Conservation (phyloP, 2,888 invertebrate species). For the Drosophila incognita region DNA sequence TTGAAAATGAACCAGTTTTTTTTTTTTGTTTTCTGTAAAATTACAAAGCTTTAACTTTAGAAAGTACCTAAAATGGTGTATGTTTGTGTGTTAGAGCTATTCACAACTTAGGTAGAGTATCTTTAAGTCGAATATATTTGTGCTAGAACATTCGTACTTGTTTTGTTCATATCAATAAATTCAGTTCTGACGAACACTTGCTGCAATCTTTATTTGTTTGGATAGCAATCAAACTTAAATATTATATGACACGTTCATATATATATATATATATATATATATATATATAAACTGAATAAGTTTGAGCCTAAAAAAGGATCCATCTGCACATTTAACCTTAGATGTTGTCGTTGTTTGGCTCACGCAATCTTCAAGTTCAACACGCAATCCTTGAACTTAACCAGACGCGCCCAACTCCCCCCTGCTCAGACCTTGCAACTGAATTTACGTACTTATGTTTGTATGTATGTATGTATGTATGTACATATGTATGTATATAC, state of each 20-base stretch:
- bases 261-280: not conserved
- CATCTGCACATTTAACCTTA: not conserved
- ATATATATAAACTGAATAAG: not conserved
- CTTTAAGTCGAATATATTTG: not conserved
- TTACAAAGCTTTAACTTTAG: not conserved
- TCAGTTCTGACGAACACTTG: not conserved
- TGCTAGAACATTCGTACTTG: too few relatives aligned
- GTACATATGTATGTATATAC: not conserved
- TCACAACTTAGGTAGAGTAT: not conserved
- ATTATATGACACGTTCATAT: not conserved
- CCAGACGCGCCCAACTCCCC: not conserved
- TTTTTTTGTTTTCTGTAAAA: not conserved
- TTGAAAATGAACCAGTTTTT: not conserved
- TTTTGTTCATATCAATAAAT: not conserved
- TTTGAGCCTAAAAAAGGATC: not conserved
- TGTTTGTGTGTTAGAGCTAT: not conserved
- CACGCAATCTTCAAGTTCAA: not conserved
- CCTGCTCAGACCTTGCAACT: not conserved
- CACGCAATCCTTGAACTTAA: constrained; percentile 1
- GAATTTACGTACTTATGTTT: not conserved
- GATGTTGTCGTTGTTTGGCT: not conserved
- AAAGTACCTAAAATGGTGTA: not conserved
- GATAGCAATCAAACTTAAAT: constrained; percentile 1
- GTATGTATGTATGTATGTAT: not conserved
- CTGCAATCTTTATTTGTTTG: constrained; percentile 2